Evolutionary conservation across 92 coral and sea anemone genomes (phyloP).

Genomic region (Palythoa heliodiscus): DNA sequence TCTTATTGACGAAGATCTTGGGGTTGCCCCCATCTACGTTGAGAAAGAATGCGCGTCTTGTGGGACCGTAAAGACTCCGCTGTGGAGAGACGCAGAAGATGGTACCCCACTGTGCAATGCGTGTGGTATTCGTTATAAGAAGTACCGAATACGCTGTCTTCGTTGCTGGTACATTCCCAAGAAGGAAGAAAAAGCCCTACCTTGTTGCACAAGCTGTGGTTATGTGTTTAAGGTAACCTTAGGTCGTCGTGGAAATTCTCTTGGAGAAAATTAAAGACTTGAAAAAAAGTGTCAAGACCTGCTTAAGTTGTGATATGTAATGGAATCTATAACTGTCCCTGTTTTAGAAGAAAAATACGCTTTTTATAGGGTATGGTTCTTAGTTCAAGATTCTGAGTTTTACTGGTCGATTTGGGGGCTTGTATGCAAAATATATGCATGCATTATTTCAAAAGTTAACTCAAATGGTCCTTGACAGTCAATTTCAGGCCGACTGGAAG

Average conservation of each 20-base stretch:
- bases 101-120: conserved; percentile 99
- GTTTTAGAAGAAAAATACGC: conserved; percentile 14
- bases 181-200: conserved; percentile 91
- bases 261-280: conserved; percentile 37
- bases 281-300: background rate
- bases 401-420: background rate
- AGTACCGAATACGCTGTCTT: conserved; percentile 92
- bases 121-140: conserved; percentile 98
- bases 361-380: conserved; percentile 34
- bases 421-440: background rate
- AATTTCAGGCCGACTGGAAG: too few relatives aligned
- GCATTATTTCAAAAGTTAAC: too few relatives aligned
- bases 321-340: background rate
- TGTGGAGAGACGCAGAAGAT: conserved; percentile 99
- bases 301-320: background rate
- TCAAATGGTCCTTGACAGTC: too few relatives aligned
- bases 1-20: conserved; percentile 73
- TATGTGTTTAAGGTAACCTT: conserved; percentile 79
- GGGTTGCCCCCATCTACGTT: conserved; percentile 79
- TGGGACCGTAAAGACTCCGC: conserved; percentile 90
- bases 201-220: conserved; percentile 92
- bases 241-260: conserved; percentile 72
- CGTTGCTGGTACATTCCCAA: conserved; percentile 98
- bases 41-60: conserved; percentile 99
- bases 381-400: conserved; percentile 17